A percentile compares a stretch with the other conserved stretches of the same genome.
Conservation (phyloP, 2,888 invertebrate species). For the Miltochrista miniata region DNA sequence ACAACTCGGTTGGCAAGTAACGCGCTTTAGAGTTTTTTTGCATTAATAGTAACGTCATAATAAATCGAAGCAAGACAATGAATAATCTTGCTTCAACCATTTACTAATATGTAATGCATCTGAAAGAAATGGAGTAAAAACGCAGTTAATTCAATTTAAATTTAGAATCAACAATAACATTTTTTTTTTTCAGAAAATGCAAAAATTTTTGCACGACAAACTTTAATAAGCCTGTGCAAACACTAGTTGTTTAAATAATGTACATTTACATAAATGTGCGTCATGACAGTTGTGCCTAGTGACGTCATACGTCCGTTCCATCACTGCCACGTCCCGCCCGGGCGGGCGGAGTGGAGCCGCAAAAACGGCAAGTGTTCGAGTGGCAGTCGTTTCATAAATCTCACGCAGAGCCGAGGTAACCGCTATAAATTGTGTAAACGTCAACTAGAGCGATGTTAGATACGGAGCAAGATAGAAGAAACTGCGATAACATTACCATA, state of each 20-base stretch:
- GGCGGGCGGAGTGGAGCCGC: slow-evolving; percentile 15
- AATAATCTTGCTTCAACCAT: no score
- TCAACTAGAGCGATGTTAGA: slow-evolving; percentile 33
- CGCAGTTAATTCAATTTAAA: no score
- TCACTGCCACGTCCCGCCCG: slow-evolving; percentile 40
- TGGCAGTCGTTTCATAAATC: slow-evolving; percentile 60
- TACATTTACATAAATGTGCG: neutral
- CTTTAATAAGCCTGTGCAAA: neutral
- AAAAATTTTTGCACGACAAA: no score
- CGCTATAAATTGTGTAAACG: slow-evolving; percentile 57
- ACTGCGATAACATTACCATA: slow-evolving; percentile 3
- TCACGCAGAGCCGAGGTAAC: slow-evolving; percentile 62
- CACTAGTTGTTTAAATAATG: neutral
- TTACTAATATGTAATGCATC: no score
- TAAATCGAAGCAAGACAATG: no score
- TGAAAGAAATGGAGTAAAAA: no score
- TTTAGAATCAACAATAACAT: no score
- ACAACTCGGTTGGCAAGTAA: no score
- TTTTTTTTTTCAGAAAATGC: no score
- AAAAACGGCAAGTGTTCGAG: slow-evolving; percentile 52
- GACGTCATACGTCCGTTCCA: slow-evolving; percentile 31
- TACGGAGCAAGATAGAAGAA: slow-evolving; percentile 7
- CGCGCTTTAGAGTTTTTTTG: no score
- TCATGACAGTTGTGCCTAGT: slow-evolving; percentile 7
- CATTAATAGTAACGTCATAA: no score